phyloP scores from a whole-genome alignment of 2,797 vertebrate genomes.

The Petrocephalus schoutedeni region DNA sequence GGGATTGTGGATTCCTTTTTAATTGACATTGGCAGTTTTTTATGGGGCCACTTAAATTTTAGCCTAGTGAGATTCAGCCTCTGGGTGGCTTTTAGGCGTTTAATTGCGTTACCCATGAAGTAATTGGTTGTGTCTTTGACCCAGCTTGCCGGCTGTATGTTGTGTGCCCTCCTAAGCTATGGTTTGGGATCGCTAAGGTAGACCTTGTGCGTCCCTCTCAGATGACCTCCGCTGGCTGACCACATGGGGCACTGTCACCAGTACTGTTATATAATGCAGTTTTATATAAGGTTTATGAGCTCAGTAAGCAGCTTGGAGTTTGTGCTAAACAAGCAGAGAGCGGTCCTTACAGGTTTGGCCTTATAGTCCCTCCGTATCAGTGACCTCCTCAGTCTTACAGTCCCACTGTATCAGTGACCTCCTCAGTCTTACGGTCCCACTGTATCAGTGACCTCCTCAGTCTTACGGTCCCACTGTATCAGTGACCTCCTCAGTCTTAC shows the following conservation, averaged over 20 bases:
- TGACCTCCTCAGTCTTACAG: neutral
- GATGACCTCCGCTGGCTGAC: neutral
- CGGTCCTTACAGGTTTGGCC: neutral
- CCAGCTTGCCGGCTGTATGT: neutral
- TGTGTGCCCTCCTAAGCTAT: neutral
- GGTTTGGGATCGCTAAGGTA: neutral
- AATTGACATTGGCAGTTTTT: neutral
- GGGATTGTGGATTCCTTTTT: neutral
- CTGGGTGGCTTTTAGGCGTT: neutral
- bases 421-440: neutral
- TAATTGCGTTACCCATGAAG: neutral
- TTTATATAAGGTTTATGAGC: neutral
- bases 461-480: too few relatives aligned
- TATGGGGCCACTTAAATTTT: conserved; percentile 3
- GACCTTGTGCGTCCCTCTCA: neutral
- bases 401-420: neutral
- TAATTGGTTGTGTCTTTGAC: neutral
- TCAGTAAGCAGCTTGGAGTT: neutral
- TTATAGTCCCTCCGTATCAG: neutral
- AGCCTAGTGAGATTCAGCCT: neutral
- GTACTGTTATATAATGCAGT: neutral
- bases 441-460: neutral
- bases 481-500: too few relatives aligned
- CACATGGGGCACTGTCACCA: neutral
- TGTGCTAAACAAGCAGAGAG: neutral